Percentiles rank a stretch among this genome's conserved stretches.
These are phyloP conservation scores for Philereme transversata DNA, from an alignment of 2,888 invertebrate genomes.

Conservation along the genomic window DNA sequence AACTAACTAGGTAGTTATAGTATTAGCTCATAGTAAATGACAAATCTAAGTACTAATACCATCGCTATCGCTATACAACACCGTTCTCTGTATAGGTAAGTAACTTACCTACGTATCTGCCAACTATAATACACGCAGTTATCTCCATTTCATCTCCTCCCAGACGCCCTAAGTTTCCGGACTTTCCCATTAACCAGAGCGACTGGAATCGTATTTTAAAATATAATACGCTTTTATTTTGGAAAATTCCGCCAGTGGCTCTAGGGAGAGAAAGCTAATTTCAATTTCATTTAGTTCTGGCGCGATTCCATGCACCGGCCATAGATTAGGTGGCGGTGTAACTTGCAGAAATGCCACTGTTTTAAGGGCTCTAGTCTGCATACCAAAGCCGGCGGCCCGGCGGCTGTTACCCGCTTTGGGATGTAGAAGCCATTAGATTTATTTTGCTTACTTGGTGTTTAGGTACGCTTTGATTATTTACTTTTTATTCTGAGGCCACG, in stretches of 20 bases:
- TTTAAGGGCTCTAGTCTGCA: neutral
- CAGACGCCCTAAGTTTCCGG: slow-evolving; percentile 48
- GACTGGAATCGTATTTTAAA: slow-evolving; percentile 78
- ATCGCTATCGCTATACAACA: too few relatives aligned
- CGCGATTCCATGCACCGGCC: slow-evolving; percentile 79
- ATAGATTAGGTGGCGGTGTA: slow-evolving; percentile 49
- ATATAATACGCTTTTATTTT: slow-evolving; percentile 83
- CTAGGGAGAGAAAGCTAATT: slow-evolving; percentile 82
- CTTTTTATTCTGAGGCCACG: too few relatives aligned
- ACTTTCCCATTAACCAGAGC: slow-evolving; percentile 60
- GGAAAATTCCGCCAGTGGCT: slow-evolving; percentile 78
- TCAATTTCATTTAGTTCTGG: slow-evolving; percentile 84
- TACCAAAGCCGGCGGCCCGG: too few relatives aligned
- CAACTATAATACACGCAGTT: neutral
- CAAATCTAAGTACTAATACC: too few relatives aligned
- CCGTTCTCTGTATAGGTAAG: too few relatives aligned
- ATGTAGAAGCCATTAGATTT: too few relatives aligned
- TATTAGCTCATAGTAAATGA: too few relatives aligned
- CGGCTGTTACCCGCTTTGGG: too few relatives aligned
- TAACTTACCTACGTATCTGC: neutral
- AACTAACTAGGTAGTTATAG: too few relatives aligned
- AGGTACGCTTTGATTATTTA: too few relatives aligned
- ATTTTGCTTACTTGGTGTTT: too few relatives aligned
- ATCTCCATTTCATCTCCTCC: slow-evolving; percentile 25
- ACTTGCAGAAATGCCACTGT: slow-evolving; percentile 18